phyloP scores from a whole-genome alignment of 2,888 invertebrate species.

The Aspidapion aeneum region DNA sequence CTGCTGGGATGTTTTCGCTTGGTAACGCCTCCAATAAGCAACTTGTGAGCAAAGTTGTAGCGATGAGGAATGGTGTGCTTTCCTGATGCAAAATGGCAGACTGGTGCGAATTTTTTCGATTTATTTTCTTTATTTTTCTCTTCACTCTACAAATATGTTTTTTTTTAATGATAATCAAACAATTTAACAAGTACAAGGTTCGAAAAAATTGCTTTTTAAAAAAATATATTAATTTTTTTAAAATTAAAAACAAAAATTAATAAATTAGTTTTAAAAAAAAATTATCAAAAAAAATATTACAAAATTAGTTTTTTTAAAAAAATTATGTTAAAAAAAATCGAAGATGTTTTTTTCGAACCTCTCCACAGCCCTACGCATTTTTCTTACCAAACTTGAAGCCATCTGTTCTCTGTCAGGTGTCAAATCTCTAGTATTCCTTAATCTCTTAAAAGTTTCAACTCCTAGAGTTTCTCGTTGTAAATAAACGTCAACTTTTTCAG shows the following conservation, averaged over 20 bases:
- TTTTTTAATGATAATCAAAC: no score
- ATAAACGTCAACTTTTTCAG: constrained; percentile 59
- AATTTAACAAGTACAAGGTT: no score
- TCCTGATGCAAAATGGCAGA: background rate
- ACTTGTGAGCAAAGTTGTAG: constrained; percentile 50
- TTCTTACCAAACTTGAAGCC: constrained; percentile 11
- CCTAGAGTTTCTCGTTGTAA: constrained; percentile 68
- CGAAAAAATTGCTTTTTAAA: no score
- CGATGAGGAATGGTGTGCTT: constrained; percentile 28
- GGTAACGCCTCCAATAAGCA: constrained; percentile 59
- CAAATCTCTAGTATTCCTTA: constrained; percentile 59
- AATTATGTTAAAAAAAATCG: no score
- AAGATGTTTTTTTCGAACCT: no score
- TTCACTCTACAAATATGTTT: background rate
- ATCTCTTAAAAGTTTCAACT: constrained; percentile 59
- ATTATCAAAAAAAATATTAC: no score
- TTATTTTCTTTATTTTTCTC: background rate
- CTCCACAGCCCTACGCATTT: no score
- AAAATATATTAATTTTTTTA: no score
- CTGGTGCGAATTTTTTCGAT: background rate
- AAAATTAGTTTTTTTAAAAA: no score
- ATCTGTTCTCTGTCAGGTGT: constrained; percentile 43
- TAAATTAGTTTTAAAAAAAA: no score
- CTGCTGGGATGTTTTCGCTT: constrained; percentile 66
- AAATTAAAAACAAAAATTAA: no score